Evolutionary conservation across 2,113 vertebrate species (phyloP).

Genomic region (Corydoras sp.): DNA sequence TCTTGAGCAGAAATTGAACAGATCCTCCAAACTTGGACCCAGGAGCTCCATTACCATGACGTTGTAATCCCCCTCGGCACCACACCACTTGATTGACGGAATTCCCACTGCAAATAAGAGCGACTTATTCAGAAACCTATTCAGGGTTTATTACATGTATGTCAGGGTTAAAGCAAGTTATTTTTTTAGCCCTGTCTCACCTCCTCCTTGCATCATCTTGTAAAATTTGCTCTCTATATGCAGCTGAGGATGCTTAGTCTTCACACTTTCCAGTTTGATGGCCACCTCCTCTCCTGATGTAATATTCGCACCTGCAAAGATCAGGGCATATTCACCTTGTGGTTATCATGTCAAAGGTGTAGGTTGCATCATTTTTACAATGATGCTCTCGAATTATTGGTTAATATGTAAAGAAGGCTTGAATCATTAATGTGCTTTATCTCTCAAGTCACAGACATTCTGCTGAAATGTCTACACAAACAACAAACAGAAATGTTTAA

Average conservation of each 20-base stretch:
- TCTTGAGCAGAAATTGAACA: constrained; percentile 80
- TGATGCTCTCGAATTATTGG: no score
- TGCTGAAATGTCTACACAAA: no score
- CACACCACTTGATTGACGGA: constrained; percentile 97
- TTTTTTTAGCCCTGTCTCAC: constrained; percentile 57
- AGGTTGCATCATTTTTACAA: no score
- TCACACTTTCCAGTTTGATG: constrained; percentile 97
- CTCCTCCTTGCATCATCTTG: constrained; percentile 99
- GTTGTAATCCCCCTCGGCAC: constrained; percentile 61
- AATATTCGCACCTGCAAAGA: constrained; percentile 87
- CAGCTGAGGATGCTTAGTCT: constrained; percentile 97
- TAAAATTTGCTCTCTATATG: constrained; percentile 99
- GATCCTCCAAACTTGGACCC: constrained; percentile 93
- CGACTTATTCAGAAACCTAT: no score
- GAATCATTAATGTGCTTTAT: no score
- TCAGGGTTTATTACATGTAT: no score
- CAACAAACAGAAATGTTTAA: no score
- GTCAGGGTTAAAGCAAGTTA: not conserved
- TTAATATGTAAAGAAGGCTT: no score
- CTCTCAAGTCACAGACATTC: no score
- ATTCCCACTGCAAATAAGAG: constrained; percentile 78
- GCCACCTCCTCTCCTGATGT: constrained; percentile 95
- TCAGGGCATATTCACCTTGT: constrained; percentile 8
- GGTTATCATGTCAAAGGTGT: not conserved
- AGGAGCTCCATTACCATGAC: constrained; percentile 96